Base-by-base conservation (phyloP, 2,888 invertebrate genomes). In the Penaeus monodon region DNA sequence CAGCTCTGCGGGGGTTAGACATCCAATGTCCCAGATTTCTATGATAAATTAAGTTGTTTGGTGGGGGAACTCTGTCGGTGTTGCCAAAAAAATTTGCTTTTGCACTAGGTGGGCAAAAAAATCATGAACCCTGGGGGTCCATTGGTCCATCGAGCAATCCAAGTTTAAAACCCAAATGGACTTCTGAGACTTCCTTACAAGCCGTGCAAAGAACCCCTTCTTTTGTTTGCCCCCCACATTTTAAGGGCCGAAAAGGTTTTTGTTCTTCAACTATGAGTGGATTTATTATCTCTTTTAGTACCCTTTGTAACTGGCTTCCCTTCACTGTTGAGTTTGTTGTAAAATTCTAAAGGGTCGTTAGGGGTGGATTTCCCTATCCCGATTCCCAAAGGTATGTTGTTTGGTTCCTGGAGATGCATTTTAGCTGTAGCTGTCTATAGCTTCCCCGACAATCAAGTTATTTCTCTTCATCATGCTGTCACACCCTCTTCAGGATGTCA, bases 321-420 rank as follows among this genome's bases (percentile, higher is more conserved):
- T 44, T 83, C 77, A 17, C 63, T 70, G 24, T 76, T 70, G 14
- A 88, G 77, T n/a, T 44, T 82, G 44, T 78, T 79, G n/a, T 74
- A 80, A 29, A 86, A 20, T 49, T 80, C 22, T 85, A 49, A 12
- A 88, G 57, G 10, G 86, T 24, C 38, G 33, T 76, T 24, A 88
- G 64, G 8, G 86, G 85, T 86, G 7, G 88, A 88, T 63, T 88
- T 88, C 20, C 88, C 88, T 63, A 88, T 10, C 83, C 83, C n/a
- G 86, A 88, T 29, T 70, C 12, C 88, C 88, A 24, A 78, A 81
- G 17, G 38, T 33, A 86, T 76, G 17, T 79, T 14, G 73, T 81
- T 57, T 76, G 78, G 38, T 88, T 88, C n/a, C 65, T 83, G 2
- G 74, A 70, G 27, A 88, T 86, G 80, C 88, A 6, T 88, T 88